A percentile compares a stretch with the other conserved stretches of the same genome.
Conservation (phyloP, 2,113 vertebrate genomes). For the Phylloscopus trochiloides region DNA sequence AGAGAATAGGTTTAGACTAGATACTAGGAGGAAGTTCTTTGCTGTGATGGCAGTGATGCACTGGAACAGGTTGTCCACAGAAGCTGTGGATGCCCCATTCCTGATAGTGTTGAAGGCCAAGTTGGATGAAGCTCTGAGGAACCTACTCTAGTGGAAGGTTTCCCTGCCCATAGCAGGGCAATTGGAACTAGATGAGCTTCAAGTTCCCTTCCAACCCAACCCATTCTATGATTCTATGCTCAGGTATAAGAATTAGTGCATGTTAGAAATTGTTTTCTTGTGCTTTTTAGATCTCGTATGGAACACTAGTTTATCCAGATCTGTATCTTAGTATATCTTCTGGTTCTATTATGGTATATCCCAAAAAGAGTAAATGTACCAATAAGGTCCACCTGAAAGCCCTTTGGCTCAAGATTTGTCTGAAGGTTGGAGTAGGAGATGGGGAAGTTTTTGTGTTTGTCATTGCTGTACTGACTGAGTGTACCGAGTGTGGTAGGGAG, state of each 20-base stretch:
- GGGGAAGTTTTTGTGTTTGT: background rate
- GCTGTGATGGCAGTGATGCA: rapidly evolving
- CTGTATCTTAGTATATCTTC: background rate
- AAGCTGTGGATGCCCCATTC: background rate
- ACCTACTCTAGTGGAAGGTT: background rate
- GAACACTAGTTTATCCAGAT: background rate
- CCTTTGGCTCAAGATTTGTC: background rate
- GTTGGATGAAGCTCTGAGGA: background rate
- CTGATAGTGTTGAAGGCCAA: background rate
- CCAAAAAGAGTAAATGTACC: background rate
- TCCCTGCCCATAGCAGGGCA: rapidly evolving
- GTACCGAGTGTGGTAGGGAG: background rate
- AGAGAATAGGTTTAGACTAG: background rate
- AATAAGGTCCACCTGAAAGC: background rate
- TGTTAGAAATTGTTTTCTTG: background rate
- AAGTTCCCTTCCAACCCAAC: background rate
- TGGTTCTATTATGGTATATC: background rate
- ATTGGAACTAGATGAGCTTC: background rate
- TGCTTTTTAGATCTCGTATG: background rate
- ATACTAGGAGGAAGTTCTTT: background rate
- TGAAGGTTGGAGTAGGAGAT: background rate
- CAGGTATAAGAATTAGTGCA: background rate
- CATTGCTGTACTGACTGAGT: background rate
- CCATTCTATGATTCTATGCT: background rate
- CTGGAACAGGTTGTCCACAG: background rate